These are phyloP conservation scores for Hypotaenidia okinawae DNA, from an alignment of 2,797 vertebrate species.

Conservation along the genomic window DNA sequence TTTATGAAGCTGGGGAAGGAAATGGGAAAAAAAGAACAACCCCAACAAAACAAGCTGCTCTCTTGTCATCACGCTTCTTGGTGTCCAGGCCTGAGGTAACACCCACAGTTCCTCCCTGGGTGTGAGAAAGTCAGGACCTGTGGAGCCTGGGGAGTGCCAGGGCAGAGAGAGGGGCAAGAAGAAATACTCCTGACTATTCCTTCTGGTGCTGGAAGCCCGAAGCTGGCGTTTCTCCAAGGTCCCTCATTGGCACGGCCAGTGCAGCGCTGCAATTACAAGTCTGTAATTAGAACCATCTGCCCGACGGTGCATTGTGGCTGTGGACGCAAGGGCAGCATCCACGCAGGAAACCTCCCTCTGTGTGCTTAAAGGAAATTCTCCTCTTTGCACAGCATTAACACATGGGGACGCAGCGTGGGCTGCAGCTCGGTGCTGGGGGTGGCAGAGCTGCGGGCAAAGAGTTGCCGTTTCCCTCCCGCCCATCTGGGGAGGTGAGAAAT, in stretches of 20 bases:
- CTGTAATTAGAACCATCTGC: not conserved
- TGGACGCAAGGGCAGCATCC: not conserved
- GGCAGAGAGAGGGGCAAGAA: not conserved
- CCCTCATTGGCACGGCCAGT: accelerated
- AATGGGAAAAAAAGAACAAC: not conserved
- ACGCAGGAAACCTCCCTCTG: not conserved
- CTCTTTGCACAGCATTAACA: accelerated
- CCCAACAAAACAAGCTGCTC: not conserved
- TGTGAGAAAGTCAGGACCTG: not conserved
- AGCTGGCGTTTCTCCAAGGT: not conserved
- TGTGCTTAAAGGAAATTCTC: not conserved
- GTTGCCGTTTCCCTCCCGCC: not conserved
- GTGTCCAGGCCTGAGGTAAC: not conserved
- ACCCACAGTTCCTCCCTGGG: not conserved
- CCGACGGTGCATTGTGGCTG: not conserved
- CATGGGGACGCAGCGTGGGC: accelerated
- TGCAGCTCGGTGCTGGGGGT: not conserved
- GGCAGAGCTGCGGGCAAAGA: not conserved
- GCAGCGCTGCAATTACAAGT: not conserved
- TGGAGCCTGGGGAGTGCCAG: not conserved
- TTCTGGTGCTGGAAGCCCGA: not conserved
- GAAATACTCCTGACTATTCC: not conserved
- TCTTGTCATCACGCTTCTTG: not conserved
- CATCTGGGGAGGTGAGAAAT: not conserved
- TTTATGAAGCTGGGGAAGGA: not conserved